Base-by-base conservation (phyloP, 2,888 invertebrate species). In the Lithophane socia region DNA sequence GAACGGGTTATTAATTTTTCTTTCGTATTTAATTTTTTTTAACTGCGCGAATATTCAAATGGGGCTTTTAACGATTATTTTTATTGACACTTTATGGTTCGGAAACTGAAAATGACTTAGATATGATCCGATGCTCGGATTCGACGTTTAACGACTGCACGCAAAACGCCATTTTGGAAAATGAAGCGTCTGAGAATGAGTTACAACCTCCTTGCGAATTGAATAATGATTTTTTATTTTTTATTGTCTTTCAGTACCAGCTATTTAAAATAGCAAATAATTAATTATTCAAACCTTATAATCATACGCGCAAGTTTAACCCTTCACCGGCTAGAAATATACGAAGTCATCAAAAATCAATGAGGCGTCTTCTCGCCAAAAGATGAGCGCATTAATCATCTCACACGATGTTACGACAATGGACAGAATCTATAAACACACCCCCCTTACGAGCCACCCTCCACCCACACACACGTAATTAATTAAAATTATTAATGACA, bases 401-500 rank as follows among this genome's bases (percentile, higher is more conserved):
- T 90, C 91, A 87, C 91, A 92, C 90, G 91, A 91, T 92, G 91
- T 88, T 91, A 94, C 92, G 91, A 92, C 88, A 88, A 88, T 88
- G 88, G 89, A 86, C 89, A 89, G 85, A 84, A 88, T 89, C 86
- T 89, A 82, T 87, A 85, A 89, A 89, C 89, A 88, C 88, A 84
- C 68, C 80, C 88, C 86, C 81, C 73, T 29, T 58, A 82, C 44
- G 66, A 63, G 61, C 74, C 63, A 70, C 83, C 83, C 86, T 73
- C 68, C 71, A 70, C 72, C 78, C 83, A 82, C 87, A 87, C 87
- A 88, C 87, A 83, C 86, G 92, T 95, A 94, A 95, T 96, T 96
- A 95, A 95, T 95, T 96, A 95, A 94, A 95, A 95, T 96, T 95
- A 95, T 95, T 95, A 95, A 95, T 95, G 95, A 94, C 95, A 93